A percentile compares a stretch with the other conserved stretches of the same genome.
phyloP scores from a whole-genome alignment of 2,797 vertebrate genomes.

The Jordanella pulchra region DNA sequence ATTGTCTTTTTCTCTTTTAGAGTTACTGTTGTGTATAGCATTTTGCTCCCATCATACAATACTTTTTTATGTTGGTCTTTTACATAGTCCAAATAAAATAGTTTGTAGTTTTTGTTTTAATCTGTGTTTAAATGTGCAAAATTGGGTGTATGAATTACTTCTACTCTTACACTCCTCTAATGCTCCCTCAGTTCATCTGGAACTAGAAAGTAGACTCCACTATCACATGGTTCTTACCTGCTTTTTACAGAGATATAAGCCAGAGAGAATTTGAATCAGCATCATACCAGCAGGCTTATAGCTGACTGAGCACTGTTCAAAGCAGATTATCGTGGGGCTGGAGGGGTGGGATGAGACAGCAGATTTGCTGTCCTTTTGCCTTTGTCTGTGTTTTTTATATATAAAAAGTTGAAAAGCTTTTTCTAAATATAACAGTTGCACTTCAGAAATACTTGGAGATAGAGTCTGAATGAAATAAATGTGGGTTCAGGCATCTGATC shows the following conservation, averaged over 20 bases:
- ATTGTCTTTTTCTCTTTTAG: background rate
- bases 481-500: background rate
- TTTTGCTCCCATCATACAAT: background rate
- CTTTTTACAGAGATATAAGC: constrained; percentile 11
- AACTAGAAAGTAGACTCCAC: constrained; percentile 7
- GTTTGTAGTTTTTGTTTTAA: background rate
- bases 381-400: constrained; percentile 5
- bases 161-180: constrained; percentile 11
- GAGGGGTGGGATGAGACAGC: constrained; percentile 33
- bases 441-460: background rate
- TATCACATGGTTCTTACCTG: constrained; percentile 14
- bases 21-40: background rate
- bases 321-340: constrained; percentile 27
- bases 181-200: constrained; percentile 2
- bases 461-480: background rate
- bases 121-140: background rate
- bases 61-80: background rate
- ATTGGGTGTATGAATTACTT: too few relatives aligned
- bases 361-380: constrained; percentile 24
- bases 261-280: constrained; percentile 24
- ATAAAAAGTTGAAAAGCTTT: background rate
- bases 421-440: constrained; percentile 8
- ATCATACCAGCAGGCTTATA: constrained; percentile 39
- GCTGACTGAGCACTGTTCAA: constrained; percentile 32
- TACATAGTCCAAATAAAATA: background rate